These are phyloP conservation scores for Altica lythri DNA, from an alignment of 2,888 invertebrate genomes.

Conservation along the genomic window DNA sequence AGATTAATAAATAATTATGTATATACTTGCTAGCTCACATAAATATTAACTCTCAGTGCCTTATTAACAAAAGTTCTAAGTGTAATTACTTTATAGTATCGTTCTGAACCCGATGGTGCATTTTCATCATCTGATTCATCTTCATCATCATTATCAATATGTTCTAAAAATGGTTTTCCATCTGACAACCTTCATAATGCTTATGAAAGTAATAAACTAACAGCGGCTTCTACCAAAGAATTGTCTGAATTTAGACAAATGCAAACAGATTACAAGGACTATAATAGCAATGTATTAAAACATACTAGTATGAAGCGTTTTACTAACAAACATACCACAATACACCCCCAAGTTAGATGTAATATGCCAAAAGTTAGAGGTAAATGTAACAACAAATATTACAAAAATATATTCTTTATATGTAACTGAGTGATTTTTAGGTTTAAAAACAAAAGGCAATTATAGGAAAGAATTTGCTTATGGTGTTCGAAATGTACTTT, in stretches of 20 bases:
- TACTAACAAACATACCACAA: constrained; percentile 53
- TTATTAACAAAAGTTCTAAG: too few species aligned
- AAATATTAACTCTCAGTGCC: too few species aligned
- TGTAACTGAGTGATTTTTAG: constrained; percentile 27
- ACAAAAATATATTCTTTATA: not conserved
- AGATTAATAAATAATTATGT: too few species aligned
- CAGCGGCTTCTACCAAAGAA: constrained; percentile 61
- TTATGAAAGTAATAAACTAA: constrained; percentile 52
- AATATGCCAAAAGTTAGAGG: constrained; percentile 61
- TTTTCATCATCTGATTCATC: constrained; percentile 63
- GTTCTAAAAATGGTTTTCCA: constrained; percentile 5
- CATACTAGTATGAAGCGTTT: constrained; percentile 42
- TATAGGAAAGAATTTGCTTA: constrained; percentile 76
- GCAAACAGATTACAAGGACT: constrained; percentile 61
- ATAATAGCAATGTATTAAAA: constrained; percentile 50
- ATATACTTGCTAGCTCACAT: too few species aligned
- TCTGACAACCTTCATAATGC: constrained; percentile 2
- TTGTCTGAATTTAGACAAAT: constrained; percentile 62
- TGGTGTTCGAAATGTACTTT: constrained; percentile 60
- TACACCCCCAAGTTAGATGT: constrained; percentile 64
- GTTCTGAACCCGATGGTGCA: constrained; percentile 77
- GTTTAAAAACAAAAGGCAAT: constrained; percentile 60
- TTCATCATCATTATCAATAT: constrained; percentile 53
- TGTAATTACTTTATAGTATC: constrained; percentile 55
- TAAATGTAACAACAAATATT: constrained; percentile 23